Conservation (phyloP, 2,888 invertebrate genomes). For the Rosalia funebris region DNA sequence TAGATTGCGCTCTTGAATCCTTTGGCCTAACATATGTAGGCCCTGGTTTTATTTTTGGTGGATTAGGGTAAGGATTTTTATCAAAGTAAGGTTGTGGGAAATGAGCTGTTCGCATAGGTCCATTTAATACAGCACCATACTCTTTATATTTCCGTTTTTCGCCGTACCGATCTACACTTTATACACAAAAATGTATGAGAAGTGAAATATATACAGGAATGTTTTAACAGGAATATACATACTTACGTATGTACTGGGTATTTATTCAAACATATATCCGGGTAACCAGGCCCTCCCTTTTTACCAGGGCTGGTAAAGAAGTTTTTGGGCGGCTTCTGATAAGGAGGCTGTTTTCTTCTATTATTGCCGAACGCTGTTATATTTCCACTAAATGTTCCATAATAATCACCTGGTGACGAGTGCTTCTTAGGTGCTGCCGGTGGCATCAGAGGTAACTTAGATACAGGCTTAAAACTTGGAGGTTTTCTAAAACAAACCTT, state of each 20-base stretch:
- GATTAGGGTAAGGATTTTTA: slow-evolving; percentile 59
- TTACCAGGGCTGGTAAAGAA: slow-evolving; percentile 60
- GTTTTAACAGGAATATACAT: no score
- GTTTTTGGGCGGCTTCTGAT: slow-evolving; percentile 39
- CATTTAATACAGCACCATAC: slow-evolving; percentile 47
- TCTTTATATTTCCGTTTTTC: slow-evolving; percentile 50
- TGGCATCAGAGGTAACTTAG: slow-evolving; percentile 55
- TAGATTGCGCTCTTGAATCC: slow-evolving; percentile 33
- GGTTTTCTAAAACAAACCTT: slow-evolving; percentile 33
- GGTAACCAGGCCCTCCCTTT: slow-evolving; percentile 67
- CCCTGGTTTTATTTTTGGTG: slow-evolving; percentile 49
- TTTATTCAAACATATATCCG: slow-evolving; percentile 64
- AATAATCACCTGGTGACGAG: slow-evolving; percentile 67
- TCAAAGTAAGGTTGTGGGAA: slow-evolving; percentile 60
- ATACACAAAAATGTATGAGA: no score
- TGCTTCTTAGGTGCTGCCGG: slow-evolving; percentile 62
- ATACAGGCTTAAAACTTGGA: slow-evolving; percentile 44
- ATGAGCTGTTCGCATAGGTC: slow-evolving; percentile 52
- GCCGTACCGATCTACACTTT: slow-evolving; percentile 52
- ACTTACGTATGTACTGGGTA: slow-evolving; percentile 62
- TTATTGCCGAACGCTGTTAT: slow-evolving; percentile 55
- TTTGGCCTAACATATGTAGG: slow-evolving; percentile 53
- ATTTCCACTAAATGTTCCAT: slow-evolving; percentile 64
- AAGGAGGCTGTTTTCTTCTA: slow-evolving; percentile 39
- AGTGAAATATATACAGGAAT: no score